Conservation (phyloP, 2,113 vertebrate genomes). For the Herpetotheres cachinnans region DNA sequence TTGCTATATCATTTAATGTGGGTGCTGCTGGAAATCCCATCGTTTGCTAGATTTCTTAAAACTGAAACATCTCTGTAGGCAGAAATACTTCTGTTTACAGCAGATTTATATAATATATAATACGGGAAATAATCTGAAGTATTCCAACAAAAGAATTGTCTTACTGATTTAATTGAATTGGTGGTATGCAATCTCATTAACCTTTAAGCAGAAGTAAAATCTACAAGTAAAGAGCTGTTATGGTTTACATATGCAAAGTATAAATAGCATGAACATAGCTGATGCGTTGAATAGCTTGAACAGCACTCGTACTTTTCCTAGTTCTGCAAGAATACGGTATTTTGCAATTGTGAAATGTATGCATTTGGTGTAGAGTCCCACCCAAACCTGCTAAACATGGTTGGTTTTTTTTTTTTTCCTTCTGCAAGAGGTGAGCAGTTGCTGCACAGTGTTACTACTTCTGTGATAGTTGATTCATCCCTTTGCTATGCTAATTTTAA, state of each 20-base stretch:
- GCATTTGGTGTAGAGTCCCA: neutral
- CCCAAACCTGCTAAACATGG: conserved; percentile 52
- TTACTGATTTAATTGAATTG: neutral
- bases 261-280: conserved; percentile 6
- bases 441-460: conserved; percentile 74
- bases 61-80: neutral
- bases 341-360: conserved; percentile 15
- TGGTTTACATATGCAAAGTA: conserved; percentile 18
- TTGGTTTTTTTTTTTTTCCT: conserved; percentile 49
- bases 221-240: conserved; percentile 14
- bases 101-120: neutral
- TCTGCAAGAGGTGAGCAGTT: conserved; percentile 77
- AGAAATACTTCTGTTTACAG: neutral
- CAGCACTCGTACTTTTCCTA: neutral
- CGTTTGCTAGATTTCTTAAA: neutral
- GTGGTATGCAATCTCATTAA: neutral
- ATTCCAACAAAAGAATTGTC: neutral
- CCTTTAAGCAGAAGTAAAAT: conserved; percentile 39
- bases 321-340: conserved; percentile 6
- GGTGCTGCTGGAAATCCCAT: neutral
- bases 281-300: neutral
- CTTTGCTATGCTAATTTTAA: conserved; percentile 93
- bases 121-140: neutral
- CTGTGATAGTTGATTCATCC: conserved; percentile 78
- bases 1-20: neutral